Evolutionary conservation across 1,140 invertebrate genomes (phyloP).

Genomic region (Danaus plexippus): DNA sequence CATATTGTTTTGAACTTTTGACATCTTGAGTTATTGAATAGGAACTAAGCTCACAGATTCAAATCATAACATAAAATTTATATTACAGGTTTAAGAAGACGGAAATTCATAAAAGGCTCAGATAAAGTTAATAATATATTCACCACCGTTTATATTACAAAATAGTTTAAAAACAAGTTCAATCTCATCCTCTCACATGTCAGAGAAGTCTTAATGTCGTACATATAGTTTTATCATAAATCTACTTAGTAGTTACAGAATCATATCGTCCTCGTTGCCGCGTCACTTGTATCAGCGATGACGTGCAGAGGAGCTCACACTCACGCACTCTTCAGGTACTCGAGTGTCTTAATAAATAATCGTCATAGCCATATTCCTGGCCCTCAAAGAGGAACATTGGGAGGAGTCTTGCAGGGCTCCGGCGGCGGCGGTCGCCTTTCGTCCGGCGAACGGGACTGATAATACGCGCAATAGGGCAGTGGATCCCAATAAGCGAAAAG

Average conservation of each 20-base stretch:
- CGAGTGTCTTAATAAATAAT: constrained; percentile 59
- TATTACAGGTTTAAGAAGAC: too few species aligned
- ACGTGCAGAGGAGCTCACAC: constrained; percentile 31
- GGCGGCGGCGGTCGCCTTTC: constrained; percentile 44
- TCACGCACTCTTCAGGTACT: constrained; percentile 64
- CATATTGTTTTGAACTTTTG: too few species aligned
- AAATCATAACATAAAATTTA: too few species aligned
- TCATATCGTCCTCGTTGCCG: constrained; percentile 44
- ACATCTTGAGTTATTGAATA: too few species aligned
- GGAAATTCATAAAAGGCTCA: too few species aligned
- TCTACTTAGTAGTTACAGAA: constrained; percentile 69
- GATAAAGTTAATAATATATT: too few species aligned
- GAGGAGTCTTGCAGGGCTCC: constrained; percentile 58
- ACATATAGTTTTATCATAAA: constrained; percentile 29
- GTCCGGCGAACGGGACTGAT: constrained; percentile 83
- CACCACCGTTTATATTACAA: too few species aligned
- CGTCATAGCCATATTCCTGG: constrained; percentile 47
- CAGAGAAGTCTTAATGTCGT: too few species aligned
- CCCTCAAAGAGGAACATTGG: constrained; percentile 64
- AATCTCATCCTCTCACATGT: too few species aligned
- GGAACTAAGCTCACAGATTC: too few species aligned
- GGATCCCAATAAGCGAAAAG: constrained; percentile 87
- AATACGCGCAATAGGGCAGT: constrained; percentile 85
- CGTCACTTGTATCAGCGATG: constrained; percentile 29
- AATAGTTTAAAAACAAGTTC: too few species aligned